Evolutionary conservation across 2,113 vertebrate species (phyloP), one percentile per base, ranked within the genome.

Genomic region (Etheostoma spectabile): DNA sequence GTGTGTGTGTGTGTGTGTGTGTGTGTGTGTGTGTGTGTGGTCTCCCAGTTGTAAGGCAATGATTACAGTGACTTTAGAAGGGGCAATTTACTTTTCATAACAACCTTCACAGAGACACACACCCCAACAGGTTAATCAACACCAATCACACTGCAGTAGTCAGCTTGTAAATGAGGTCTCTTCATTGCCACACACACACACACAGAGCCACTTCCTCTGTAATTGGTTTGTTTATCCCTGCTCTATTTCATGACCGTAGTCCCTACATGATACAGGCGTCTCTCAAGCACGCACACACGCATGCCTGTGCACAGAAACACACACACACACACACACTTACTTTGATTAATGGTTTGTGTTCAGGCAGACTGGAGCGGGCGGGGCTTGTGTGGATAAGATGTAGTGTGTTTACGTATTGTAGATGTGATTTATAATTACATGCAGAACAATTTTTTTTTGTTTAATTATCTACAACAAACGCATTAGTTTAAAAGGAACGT

Each of bases 201-300:
- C 60, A 61, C 33, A 79, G 46, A 79, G 79, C 71, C 70, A 82
- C 89, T 88, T 93, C 78, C 91, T 89, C 85, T 93, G 80, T 93
- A 93, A 93, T 95, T 91, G 87, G 62, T 73, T 70, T 82, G 85
- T 91, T 94, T 92, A 90, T 88, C 71, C 83, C 81, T 61, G 63
- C 84, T 91, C 67, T 71, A 64, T 90, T 92, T 83, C 82, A 88
- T 69, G 85, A 77, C 84, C 77, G 51, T 30, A 84, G 86, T 72
- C 86, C 84, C 60, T 66, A 92, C 88, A 74, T 63, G 73, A 82
- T 55, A 69, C 78, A 87, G 82, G 75, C 78, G 56, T 80, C 82
- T 70, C 83, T 52, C 63, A 15, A 48, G 56, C 16, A 35, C 61
- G 24, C 65, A 56, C 74, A 48, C 55, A 8, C 73, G 35, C 66